phyloP scores from a whole-genome alignment of 35 echinoderm and acorn worm genomes.

The Diadema setosum region DNA sequence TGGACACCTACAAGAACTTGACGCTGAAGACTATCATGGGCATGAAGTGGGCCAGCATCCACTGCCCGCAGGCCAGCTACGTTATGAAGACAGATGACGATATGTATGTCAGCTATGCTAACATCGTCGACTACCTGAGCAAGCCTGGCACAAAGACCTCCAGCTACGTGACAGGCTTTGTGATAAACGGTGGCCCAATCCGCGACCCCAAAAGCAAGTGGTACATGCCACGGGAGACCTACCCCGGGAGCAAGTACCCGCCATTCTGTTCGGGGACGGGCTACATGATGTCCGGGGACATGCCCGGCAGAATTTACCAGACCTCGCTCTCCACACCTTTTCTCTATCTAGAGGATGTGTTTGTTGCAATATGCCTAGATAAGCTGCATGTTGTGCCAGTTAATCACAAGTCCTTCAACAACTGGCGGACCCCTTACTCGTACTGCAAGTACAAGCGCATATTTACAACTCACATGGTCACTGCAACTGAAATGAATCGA shows the following conservation, averaged over 20 bases:
- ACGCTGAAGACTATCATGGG: conserved; percentile 94
- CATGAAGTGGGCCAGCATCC: conserved; percentile 77
- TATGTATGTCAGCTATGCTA: conserved; percentile 82
- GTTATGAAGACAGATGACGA: conserved; percentile 96
- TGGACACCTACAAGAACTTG: conserved; percentile 95
- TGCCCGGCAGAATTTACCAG: conserved; percentile 49
- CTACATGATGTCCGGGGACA: conserved; percentile 84
- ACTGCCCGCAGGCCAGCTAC: conserved; percentile 76
- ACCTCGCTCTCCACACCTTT: conserved; percentile 67
- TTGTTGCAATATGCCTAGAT: conserved; percentile 64
- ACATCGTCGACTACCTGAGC: conserved; percentile 50
- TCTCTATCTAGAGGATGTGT: conserved; percentile 94
- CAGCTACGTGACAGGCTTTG: conserved; percentile 66
- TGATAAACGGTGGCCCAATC: conserved; percentile 83
- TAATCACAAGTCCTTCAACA: conserved; percentile 82
- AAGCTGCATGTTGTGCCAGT: conserved; percentile 64
- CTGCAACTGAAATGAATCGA: conserved; percentile 76
- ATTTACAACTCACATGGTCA: conserved; percentile 95
- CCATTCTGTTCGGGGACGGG: conserved; percentile 94
- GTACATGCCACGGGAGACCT: conserved; percentile 88
- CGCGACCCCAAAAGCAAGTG: conserved; percentile 98
- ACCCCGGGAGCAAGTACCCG: conserved; percentile 84
- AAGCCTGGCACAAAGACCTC: not conserved
- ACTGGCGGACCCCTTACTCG: conserved; percentile 89
- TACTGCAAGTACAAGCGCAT: conserved; percentile 80